A percentile compares a stretch with the other conserved stretches of the same genome.
Conservation (phyloP, 2,888 invertebrate species). For the Aricia artaxerxes region DNA sequence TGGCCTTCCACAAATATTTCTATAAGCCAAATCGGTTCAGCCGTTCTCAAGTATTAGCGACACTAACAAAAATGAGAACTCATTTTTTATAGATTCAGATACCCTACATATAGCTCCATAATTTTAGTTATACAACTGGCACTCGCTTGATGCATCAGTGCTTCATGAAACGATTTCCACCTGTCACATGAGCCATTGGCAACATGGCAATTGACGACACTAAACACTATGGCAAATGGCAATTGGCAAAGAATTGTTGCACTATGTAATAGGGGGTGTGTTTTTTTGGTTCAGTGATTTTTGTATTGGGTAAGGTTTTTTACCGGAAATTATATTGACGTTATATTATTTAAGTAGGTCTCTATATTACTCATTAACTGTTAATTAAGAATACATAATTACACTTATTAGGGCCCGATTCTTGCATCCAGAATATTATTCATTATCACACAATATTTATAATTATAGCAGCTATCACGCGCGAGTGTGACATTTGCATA, state of each 20-base stretch:
- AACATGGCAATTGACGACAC: background rate
- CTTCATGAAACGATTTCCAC: slow-evolving; percentile 68
- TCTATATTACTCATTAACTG: too few species aligned
- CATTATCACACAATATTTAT: too few species aligned
- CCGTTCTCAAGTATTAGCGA: too few species aligned
- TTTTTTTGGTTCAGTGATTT: slow-evolving; percentile 4
- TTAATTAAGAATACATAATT: too few species aligned
- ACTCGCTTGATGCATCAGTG: slow-evolving; percentile 18
- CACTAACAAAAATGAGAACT: too few species aligned
- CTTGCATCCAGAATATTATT: too few species aligned
- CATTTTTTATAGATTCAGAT: background rate
- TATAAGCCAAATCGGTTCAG: too few species aligned
- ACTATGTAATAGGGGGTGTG: background rate
- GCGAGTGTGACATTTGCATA: too few species aligned
- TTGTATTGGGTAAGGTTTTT: background rate
- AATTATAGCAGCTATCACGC: too few species aligned
- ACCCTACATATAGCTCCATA: background rate
- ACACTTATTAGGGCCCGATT: too few species aligned
- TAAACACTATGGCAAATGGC: background rate
- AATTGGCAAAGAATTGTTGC: background rate
- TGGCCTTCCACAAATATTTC: too few species aligned
- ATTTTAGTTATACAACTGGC: slow-evolving; percentile 3
- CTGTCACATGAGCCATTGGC: slow-evolving; percentile 53
- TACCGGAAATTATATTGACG: background rate
- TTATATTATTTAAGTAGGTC: background rate